A percentile compares a stretch with the other conserved stretches of the same genome.
Evolutionary conservation across 2,888 invertebrate species (phyloP).

Genomic region (Drosophila paramelanica): DNA sequence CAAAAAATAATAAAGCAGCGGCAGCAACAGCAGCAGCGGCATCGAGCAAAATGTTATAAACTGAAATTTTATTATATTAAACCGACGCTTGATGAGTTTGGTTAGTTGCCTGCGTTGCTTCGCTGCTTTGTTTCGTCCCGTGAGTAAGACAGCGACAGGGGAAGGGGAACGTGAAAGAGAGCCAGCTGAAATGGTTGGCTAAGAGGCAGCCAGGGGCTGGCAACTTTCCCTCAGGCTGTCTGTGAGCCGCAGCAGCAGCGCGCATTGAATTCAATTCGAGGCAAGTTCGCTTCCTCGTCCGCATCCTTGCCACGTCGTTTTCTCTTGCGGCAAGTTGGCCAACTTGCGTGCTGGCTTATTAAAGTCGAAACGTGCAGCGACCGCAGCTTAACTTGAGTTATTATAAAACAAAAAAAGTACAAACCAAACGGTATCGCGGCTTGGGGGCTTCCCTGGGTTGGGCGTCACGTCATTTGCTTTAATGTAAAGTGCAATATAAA

Average conservation of each 20-base stretch:
- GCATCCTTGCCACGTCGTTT: constrained; percentile 30
- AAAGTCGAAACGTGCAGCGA: constrained; percentile 73
- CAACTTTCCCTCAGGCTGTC: constrained; percentile 52
- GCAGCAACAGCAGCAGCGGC: constrained; percentile 20
- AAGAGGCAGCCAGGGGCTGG: constrained; percentile 19
- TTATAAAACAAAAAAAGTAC: constrained; percentile 52
- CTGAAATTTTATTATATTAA: constrained; percentile 82
- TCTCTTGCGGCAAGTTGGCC: constrained; percentile 55
- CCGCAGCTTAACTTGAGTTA: constrained; percentile 78
- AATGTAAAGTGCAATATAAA: constrained; percentile 81
- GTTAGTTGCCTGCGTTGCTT: constrained; percentile 64
- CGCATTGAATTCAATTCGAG: constrained; percentile 72
- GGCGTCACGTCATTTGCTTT: constrained; percentile 68
- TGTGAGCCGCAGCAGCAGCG: constrained; percentile 33
- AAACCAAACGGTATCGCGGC: constrained; percentile 10
- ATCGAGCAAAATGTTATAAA: constrained; percentile 74
- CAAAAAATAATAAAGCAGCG: constrained; percentile 70
- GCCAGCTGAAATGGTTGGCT: constrained; percentile 27
- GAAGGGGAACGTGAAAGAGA: background rate
- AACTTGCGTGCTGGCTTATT: constrained; percentile 79
- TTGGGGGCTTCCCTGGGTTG: constrained; percentile 7
- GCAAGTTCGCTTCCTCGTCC: constrained; percentile 35
- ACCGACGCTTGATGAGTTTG: constrained; percentile 81
- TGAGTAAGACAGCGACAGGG: constrained; percentile 5
- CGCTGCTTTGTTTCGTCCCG: constrained; percentile 53